phyloP scores from a whole-genome alignment of 2,797 vertebrate genomes.

The Rhyacichthys aspro region DNA sequence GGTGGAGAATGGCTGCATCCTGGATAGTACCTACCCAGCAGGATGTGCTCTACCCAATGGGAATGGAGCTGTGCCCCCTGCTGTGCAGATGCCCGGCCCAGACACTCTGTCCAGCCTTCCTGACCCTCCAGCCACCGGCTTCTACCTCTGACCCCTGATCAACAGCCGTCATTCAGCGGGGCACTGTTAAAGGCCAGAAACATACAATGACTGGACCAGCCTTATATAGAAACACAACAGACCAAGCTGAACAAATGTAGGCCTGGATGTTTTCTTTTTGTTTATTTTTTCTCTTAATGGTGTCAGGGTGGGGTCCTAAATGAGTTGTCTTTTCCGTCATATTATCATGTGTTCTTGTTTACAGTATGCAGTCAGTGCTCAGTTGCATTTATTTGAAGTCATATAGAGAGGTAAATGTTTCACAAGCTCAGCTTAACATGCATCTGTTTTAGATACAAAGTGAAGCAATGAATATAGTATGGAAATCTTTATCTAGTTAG shows the following conservation, averaged over 20 bases:
- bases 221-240: slow-evolving; percentile 56
- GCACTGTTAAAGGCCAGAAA: slow-evolving; percentile 39
- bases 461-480: background rate
- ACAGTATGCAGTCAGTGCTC: slow-evolving; percentile 67
- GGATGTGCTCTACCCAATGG: slow-evolving; percentile 58
- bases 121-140: slow-evolving; percentile 65
- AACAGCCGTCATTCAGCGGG: slow-evolving; percentile 16
- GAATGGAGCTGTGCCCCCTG: slow-evolving; percentile 55
- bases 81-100: slow-evolving; percentile 52
- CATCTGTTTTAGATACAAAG: slow-evolving; percentile 41
- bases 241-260: slow-evolving; percentile 40
- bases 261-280: slow-evolving; percentile 32
- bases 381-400: slow-evolving; percentile 30
- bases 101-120: slow-evolving; percentile 59
- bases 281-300: background rate
- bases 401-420: slow-evolving; percentile 19
- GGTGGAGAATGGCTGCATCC: slow-evolving; percentile 74
- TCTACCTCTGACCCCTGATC: slow-evolving; percentile 74
- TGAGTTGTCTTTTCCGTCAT: slow-evolving; percentile 46
- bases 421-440: slow-evolving; percentile 15
- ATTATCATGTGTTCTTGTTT: slow-evolving; percentile 75
- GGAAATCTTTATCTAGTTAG: too few relatives aligned
- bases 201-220: slow-evolving; percentile 60
- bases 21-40: slow-evolving; percentile 54
- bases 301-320: background rate